Base-by-base conservation (phyloP, 2,888 invertebrate genomes). In the Athalia rosae region DNA sequence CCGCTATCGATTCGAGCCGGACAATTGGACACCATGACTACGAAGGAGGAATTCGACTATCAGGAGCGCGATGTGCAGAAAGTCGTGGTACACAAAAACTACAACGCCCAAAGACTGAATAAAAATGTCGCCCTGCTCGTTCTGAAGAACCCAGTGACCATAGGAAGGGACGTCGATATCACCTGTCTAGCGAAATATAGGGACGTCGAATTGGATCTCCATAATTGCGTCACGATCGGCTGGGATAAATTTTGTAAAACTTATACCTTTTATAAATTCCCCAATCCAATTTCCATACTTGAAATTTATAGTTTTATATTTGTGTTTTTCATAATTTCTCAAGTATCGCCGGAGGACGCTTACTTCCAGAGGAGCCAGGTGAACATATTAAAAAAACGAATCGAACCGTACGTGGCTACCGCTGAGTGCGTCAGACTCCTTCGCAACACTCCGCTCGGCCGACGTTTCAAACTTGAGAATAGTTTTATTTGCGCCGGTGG, bases 401-500 rank as follows among this genome's bases (percentile, higher is more conserved):
- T 95, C 13, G 83, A 96, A 4, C 95, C 95, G 0, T 91, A 95
- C 0, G 93, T 96, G 0, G 91, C 91, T 0, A 90, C 89, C 4
- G 84, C 83, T 0, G 86, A 87, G 7, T 98, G 97, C 86, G 92
- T 95, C 86, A 79, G 83, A 0, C 88, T 91, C 69, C 90, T 96
- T 0, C 92, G 94, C 0, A 90, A 90, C 50, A 96, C 96, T 0
- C 91, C 95, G 0, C 91, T 96, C 0, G 95, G 96, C 0, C 90
- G 90, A 2, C 90, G 92, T 85, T 96, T 95, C 87, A 85, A 90
- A 63, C 91, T 97, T 6, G 93, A 96, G 84, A 86, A 91, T 0
- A 93, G 93, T 6, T 95, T 96, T 87, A 92, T 95, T 79, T 96
- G 96, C 85, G 96, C 96, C 0, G 96, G 95, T 0, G 96, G 96